Conservation (phyloP, 2,113 vertebrate species). For the Callopanchax toddi region DNA sequence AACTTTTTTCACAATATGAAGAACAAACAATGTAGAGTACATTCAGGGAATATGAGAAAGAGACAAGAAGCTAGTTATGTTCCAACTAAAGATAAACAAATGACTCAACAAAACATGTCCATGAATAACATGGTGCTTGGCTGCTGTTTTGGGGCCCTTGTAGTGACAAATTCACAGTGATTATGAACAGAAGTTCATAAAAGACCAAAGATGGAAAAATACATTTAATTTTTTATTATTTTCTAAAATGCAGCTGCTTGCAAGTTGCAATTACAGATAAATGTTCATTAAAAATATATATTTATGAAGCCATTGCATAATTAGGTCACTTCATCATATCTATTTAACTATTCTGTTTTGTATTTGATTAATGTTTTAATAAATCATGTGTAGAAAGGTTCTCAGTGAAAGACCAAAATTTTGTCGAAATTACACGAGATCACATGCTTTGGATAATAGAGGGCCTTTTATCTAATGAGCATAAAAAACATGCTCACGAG, state of each 20-base stretch:
- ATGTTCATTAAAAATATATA: too few species aligned
- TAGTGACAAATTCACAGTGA: not conserved
- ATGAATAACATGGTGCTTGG: not conserved
- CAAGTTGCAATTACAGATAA: too few species aligned
- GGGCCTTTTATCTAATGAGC: slow-evolving; percentile 45
- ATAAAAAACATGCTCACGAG: slow-evolving; percentile 49
- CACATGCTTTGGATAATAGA: slow-evolving; percentile 56
- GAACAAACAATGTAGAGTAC: not conserved
- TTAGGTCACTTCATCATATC: not conserved
- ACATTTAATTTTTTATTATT: too few species aligned
- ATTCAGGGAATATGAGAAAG: not conserved
- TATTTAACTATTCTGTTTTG: not conserved
- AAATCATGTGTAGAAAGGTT: slow-evolving; percentile 8
- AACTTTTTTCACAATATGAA: not conserved
- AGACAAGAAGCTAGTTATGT: not conserved
- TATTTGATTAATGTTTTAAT: not conserved
- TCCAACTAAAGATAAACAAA: not conserved
- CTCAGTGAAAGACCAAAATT: slow-evolving; percentile 48
- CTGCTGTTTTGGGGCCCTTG: not conserved
- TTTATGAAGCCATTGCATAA: too few species aligned
- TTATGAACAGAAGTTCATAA: not conserved
- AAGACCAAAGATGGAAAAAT: not conserved
- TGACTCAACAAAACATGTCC: not conserved
- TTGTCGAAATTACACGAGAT: slow-evolving; percentile 36
- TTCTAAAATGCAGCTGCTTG: too few species aligned